Percentiles rank a stretch among this genome's conserved stretches.
Conservation (phyloP, 2,113 vertebrate genomes). For the Murina feae region DNA sequence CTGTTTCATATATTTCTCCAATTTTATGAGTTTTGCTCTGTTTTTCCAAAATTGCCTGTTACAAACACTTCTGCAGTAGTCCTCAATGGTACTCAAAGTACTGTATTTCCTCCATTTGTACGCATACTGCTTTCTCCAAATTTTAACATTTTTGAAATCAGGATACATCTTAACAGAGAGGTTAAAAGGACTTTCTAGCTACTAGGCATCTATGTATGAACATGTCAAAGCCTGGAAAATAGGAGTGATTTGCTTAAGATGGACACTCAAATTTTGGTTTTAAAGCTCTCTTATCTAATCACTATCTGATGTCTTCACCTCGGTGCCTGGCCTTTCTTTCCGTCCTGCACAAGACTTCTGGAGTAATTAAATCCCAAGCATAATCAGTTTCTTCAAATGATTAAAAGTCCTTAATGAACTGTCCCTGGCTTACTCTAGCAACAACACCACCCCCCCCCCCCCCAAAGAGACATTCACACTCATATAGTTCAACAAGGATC, state of each 20-base stretch:
- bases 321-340: not conserved
- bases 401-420: not conserved
- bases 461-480: not conserved
- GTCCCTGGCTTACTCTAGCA: not conserved
- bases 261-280: not conserved
- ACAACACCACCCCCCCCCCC: fast-evolving
- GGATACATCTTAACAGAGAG: too few species aligned
- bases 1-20: too few species aligned
- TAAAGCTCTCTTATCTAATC: not conserved
- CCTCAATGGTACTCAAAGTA: too few species aligned
- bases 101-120: too few species aligned
- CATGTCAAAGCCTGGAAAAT: not conserved
- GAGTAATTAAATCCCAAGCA: not conserved
- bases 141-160: too few species aligned
- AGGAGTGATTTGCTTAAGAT: not conserved
- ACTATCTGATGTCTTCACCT: not conserved
- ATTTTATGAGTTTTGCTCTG: too few species aligned
- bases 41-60: too few species aligned
- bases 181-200: too few species aligned
- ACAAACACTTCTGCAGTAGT: too few species aligned
- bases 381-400: not conserved
- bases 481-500: not conserved
- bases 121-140: too few species aligned
- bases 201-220: not conserved
- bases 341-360: not conserved